Percentiles rank a stretch among this genome's conserved stretches.
phyloP scores from a whole-genome alignment of 2,888 invertebrate genomes.

The Baronia brevicornis region DNA sequence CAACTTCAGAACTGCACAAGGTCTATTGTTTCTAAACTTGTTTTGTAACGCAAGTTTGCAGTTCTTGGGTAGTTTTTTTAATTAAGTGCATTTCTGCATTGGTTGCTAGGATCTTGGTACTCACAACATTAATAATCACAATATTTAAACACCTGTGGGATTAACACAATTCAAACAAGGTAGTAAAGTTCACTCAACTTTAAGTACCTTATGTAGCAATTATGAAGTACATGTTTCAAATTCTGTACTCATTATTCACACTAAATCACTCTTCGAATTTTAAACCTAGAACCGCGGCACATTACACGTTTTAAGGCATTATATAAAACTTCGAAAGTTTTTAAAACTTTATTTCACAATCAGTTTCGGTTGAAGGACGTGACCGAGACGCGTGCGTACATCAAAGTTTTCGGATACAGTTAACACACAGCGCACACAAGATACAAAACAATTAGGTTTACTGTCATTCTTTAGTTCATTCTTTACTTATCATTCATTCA shows the following conservation, averaged over 20 bases:
- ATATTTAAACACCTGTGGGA: constrained; percentile 66
- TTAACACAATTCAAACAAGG: constrained; percentile 42
- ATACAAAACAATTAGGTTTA: too few relatives aligned
- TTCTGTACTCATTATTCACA: constrained; percentile 6
- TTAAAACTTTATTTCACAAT: constrained; percentile 52
- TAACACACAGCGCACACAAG: constrained; percentile 10
- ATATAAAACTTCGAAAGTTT: constrained; percentile 47
- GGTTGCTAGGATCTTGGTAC: constrained; percentile 63
- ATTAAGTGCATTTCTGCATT: constrained; percentile 28
- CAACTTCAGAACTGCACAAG: constrained; percentile 14
- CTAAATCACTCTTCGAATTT: background rate
- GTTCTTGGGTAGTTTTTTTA: constrained; percentile 14
- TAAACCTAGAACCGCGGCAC: constrained; percentile 1
- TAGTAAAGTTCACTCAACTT: constrained; percentile 69
- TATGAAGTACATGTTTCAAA: constrained; percentile 15
- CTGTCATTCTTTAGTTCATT: constrained; percentile 1
- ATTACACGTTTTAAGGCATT: constrained; percentile 1
- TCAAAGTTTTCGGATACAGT: constrained; percentile 20
- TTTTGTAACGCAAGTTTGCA: constrained; percentile 18
- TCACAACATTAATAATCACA: constrained; percentile 57
- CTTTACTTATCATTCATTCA: too few relatives aligned
- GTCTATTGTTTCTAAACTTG: constrained; percentile 16
- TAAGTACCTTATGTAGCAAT: constrained; percentile 31
- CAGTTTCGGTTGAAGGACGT: constrained; percentile 42
- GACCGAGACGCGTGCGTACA: constrained; percentile 29